These are phyloP conservation scores for Crocidura indochinensis DNA, from an alignment of 2,797 vertebrate species.

Conservation along the genomic window DNA sequence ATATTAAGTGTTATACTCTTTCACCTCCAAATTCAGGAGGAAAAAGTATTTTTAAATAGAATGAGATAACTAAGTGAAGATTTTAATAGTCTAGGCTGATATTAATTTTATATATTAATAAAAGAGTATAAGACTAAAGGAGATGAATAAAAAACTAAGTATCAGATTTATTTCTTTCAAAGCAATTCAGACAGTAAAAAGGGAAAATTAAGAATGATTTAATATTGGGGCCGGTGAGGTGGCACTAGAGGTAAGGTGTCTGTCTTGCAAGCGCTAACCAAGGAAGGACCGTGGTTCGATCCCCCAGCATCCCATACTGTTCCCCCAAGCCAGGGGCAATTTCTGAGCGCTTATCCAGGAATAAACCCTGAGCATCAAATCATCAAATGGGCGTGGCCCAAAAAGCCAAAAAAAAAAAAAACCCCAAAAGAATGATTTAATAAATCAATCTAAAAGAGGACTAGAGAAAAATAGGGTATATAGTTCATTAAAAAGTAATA, in stretches of 20 bases:
- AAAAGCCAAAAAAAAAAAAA: no score
- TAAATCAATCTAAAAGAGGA: not conserved
- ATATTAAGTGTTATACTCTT: slow-evolving; percentile 20
- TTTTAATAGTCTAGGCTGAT: not conserved
- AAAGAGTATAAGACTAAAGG: slow-evolving; percentile 56
- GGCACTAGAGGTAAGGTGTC: no score
- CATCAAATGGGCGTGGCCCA: no score
- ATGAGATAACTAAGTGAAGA: not conserved
- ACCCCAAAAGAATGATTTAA: not conserved
- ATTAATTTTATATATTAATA: slow-evolving; percentile 55
- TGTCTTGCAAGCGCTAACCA: no score
- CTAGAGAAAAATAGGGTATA: not conserved
- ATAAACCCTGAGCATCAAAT: no score
- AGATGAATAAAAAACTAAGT: slow-evolving; percentile 35
- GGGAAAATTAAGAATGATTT: not conserved
- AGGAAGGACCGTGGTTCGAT: no score
- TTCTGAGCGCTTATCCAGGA: no score
- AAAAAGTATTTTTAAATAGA: not conserved
- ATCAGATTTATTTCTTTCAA: slow-evolving; percentile 33
- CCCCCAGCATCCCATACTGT: no score
- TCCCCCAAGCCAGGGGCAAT: no score
- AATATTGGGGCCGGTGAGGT: no score
- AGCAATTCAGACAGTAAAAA: not conserved
- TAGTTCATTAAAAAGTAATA: not conserved
- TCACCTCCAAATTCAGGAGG: not conserved